Percentiles rank a stretch among this genome's conserved stretches.
These are phyloP conservation scores for Percopsis omiscomaycus DNA, from an alignment of 2,797 vertebrate species.

Conservation along the genomic window DNA sequence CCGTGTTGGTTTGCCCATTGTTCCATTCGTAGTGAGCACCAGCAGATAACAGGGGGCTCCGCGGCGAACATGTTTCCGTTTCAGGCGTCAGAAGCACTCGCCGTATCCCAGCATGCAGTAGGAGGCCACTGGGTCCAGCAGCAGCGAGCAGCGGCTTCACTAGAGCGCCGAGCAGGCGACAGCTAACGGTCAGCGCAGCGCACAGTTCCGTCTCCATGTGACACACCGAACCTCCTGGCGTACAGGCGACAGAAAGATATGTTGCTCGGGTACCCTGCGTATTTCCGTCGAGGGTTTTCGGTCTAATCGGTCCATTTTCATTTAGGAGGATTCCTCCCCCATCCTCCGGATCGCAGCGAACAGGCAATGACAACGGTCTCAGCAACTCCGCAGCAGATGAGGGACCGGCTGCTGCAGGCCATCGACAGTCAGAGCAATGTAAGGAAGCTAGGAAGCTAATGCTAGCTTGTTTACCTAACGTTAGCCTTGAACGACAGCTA, in stretches of 20 bases:
- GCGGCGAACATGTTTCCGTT: constrained; percentile 61
- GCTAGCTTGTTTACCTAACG: constrained; percentile 21
- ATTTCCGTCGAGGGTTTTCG: constrained; percentile 70
- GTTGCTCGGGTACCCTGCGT: constrained; percentile 65
- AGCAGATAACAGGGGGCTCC: neutral
- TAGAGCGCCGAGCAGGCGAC: constrained; percentile 63
- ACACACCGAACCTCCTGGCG: constrained; percentile 56
- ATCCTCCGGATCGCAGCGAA: constrained; percentile 83
- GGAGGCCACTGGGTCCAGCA: constrained; percentile 69
- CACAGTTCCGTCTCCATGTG: constrained; percentile 62
- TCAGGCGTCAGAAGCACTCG: constrained; percentile 60
- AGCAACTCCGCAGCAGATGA: constrained; percentile 98
- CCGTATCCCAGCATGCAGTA: constrained; percentile 72
- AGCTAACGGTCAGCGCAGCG: constrained; percentile 49
- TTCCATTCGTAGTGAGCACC: no score
- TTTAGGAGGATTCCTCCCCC: constrained; percentile 84
- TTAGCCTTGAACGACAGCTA: constrained; percentile 36
- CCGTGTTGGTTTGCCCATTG: no score
- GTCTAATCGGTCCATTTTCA: constrained; percentile 60
- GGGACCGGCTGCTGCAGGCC: constrained; percentile 99
- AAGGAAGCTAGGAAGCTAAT: constrained; percentile 73
- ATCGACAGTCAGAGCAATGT: constrained; percentile 97
- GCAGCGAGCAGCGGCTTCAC: constrained; percentile 69
- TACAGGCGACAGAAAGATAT: constrained; percentile 68
- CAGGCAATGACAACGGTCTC: constrained; percentile 98